Conservation (phyloP, 1,140 invertebrate genomes). For the Aphaenogaster rudis region DNA sequence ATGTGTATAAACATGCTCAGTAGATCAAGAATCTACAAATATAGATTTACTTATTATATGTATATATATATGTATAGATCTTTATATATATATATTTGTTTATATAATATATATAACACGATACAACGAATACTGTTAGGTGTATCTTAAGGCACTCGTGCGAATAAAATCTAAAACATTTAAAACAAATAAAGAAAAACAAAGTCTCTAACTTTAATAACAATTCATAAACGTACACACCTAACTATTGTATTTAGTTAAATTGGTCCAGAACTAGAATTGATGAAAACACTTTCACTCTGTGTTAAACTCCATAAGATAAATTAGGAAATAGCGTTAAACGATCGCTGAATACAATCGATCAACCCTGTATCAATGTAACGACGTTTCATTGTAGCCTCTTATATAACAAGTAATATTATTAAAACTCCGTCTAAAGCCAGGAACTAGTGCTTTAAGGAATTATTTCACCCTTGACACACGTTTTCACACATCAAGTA, state of each 20-base stretch:
- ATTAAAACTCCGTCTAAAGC: conserved; percentile 59
- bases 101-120: conserved; percentile 72
- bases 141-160: conserved; percentile 83
- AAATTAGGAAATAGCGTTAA: conserved; percentile 64
- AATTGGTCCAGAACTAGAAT: conserved; percentile 66
- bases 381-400: conserved; percentile 64
- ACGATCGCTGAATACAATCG: conserved; percentile 63
- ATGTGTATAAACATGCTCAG: conserved; percentile 68
- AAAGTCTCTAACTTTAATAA: conserved; percentile 71
- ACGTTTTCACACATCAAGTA: conserved; percentile 59
- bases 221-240: conserved; percentile 72
- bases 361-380: conserved; percentile 70
- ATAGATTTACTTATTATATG: conserved; percentile 63
- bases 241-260: conserved; percentile 66
- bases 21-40: conserved; percentile 59
- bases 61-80: conserved; percentile 66
- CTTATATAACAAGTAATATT: conserved; percentile 65
- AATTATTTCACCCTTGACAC: conserved; percentile 52
- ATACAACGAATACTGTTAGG: conserved; percentile 81
- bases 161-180: conserved; percentile 79
- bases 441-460: conserved; percentile 74
- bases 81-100: conserved; percentile 59
- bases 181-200: conserved; percentile 73
- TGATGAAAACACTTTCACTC: conserved; percentile 67
- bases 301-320: conserved; percentile 54